phyloP scores from a whole-genome alignment of 1,140 invertebrate genomes.

The Drosophila lacertosa region DNA sequence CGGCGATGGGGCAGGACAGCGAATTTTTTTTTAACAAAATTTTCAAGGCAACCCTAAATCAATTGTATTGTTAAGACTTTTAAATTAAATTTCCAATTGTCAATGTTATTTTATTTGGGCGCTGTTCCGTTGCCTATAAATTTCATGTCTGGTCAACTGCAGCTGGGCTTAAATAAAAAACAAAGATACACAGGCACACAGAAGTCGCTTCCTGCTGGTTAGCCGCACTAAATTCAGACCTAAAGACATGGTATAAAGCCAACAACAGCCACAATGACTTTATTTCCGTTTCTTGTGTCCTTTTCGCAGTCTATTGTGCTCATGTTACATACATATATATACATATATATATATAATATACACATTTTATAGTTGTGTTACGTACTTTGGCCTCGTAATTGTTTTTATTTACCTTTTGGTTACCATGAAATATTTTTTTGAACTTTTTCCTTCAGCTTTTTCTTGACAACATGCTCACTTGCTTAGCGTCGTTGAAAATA shows the following conservation, averaged over 20 bases:
- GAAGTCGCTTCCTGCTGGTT: conserved; percentile 25
- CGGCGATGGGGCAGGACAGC: conserved; percentile 1
- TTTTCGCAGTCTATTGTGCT: conserved; percentile 47
- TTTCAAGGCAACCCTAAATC: conserved; percentile 46
- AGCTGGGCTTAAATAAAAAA: conserved; percentile 28
- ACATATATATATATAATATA: neutral
- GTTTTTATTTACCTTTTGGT: conserved; percentile 49
- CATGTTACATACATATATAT: conserved; percentile 27
- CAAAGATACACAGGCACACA: conserved; percentile 26
- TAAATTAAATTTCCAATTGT: conserved; percentile 72
- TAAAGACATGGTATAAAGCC: conserved; percentile 23
- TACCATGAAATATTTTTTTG: conserved; percentile 49
- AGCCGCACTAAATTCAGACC: conserved; percentile 54
- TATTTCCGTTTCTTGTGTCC: conserved; percentile 57
- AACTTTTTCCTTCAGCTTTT: neutral
- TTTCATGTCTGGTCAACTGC: conserved; percentile 39
- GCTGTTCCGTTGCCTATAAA: conserved; percentile 65
- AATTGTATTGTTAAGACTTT: conserved; percentile 57
- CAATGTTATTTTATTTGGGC: conserved; percentile 73
- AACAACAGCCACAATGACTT: conserved; percentile 58
- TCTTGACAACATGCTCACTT: conserved; percentile 14
- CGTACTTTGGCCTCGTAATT: conserved; percentile 43
- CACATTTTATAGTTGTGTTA: conserved; percentile 7
- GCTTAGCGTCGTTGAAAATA: conserved; percentile 34
- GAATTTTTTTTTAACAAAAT: conserved; percentile 22